phyloP scores from a whole-genome alignment of 1,140 invertebrate genomes.

The Ips typographus region DNA sequence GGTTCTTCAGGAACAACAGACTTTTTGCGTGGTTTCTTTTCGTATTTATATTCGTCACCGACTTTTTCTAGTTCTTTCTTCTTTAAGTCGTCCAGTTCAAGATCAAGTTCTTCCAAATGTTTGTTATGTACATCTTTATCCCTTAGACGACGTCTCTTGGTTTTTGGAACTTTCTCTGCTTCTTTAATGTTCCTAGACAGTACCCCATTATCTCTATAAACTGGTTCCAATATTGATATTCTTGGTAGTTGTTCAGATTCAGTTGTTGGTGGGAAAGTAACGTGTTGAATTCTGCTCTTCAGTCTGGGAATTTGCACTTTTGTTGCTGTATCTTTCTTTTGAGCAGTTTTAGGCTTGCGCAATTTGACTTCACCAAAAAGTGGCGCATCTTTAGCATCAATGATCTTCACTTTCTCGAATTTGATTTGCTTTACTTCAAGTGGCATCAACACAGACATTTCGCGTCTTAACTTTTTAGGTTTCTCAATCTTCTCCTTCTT shows the following conservation, averaged over 20 bases:
- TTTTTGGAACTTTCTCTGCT: slow-evolving; percentile 64
- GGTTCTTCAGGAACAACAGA: slow-evolving; percentile 48
- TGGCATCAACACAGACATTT: slow-evolving; percentile 55
- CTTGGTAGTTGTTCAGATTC: slow-evolving; percentile 55
- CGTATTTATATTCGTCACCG: slow-evolving; percentile 46
- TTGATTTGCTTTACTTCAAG: slow-evolving; percentile 62
- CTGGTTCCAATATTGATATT: slow-evolving; percentile 58
- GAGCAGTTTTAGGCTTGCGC: slow-evolving; percentile 44
- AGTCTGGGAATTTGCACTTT: slow-evolving; percentile 63
- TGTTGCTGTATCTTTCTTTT: slow-evolving; percentile 45
- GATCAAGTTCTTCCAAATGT: slow-evolving; percentile 71
- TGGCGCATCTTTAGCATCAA: slow-evolving; percentile 67
- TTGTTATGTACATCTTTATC: slow-evolving; percentile 70
- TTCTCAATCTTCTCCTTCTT: slow-evolving; percentile 45
- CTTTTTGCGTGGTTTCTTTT: slow-evolving; percentile 47
- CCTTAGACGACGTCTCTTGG: slow-evolving; percentile 46
- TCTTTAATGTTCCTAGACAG: slow-evolving; percentile 71
- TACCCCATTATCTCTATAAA: slow-evolving; percentile 62
- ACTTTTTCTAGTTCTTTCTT: slow-evolving; percentile 53
- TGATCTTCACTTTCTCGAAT: slow-evolving; percentile 62
- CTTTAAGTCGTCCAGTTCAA: slow-evolving; percentile 58
- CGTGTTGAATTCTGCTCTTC: slow-evolving; percentile 64
- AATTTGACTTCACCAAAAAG: slow-evolving; percentile 55
- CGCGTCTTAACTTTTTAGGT: slow-evolving; percentile 40
- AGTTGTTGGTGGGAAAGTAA: slow-evolving; percentile 61